Evolutionary conservation across 1,140 invertebrate species (phyloP).

Genomic region (Triops cancriformis): DNA sequence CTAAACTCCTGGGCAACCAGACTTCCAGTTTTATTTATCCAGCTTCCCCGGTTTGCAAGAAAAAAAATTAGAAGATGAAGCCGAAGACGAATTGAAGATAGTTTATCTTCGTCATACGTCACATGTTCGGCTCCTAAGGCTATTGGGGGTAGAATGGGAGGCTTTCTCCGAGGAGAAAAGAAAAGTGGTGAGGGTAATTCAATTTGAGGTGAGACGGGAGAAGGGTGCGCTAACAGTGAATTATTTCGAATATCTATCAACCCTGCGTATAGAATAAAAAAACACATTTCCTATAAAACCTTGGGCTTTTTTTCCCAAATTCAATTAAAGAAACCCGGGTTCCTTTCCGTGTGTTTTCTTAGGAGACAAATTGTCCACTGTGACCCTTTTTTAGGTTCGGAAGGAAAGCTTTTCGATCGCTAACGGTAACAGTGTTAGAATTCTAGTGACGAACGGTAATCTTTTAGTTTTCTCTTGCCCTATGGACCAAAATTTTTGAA

Average conservation of each 20-base stretch:
- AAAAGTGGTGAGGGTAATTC: background rate
- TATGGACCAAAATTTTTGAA: too few relatives aligned
- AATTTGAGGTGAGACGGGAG: background rate
- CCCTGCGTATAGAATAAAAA: background rate
- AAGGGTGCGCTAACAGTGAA: background rate
- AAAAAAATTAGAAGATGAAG: background rate
- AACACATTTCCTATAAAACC: too few relatives aligned
- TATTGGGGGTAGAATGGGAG: background rate
- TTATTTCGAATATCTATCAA: background rate
- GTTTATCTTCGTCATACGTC: background rate
- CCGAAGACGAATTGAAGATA: background rate
- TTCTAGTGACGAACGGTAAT: too few relatives aligned
- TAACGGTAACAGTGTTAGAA: too few relatives aligned
- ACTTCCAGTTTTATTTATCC: background rate
- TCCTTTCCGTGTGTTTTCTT: too few relatives aligned
- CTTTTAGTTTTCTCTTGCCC: too few relatives aligned
- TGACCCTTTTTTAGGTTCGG: too few relatives aligned
- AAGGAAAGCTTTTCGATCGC: too few relatives aligned
- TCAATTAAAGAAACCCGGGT: too few relatives aligned
- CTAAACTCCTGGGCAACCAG: background rate
- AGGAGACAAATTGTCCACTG: too few relatives aligned
- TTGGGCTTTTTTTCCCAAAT: too few relatives aligned
- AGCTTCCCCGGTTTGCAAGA: background rate
- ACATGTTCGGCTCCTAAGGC: background rate
- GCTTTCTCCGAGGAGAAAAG: background rate